A percentile compares a stretch with the other conserved stretches of the same genome.
These are phyloP conservation scores for Palythoa caribaeorum DNA, from an alignment of 92 coral and sea anemone genomes.

Conservation along the genomic window DNA sequence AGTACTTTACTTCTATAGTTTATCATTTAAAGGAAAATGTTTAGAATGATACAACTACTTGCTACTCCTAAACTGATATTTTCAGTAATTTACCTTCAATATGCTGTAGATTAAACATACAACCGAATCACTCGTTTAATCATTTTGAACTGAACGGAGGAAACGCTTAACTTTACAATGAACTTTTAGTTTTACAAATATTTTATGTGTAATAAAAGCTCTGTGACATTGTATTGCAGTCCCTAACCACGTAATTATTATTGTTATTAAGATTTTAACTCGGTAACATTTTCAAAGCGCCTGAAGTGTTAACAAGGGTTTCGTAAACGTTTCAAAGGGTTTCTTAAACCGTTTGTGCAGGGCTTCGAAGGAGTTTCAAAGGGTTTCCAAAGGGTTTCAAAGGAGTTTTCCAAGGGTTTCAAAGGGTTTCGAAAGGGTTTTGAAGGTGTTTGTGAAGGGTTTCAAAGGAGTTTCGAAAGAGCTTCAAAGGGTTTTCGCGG, in stretches of 20 bases:
- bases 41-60: neutral
- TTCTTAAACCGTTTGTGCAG: neutral
- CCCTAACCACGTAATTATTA: neutral
- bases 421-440: slow-evolving; percentile 16
- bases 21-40: slow-evolving; percentile 9
- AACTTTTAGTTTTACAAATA: neutral
- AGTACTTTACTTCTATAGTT: no score
- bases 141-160: slow-evolving; percentile 29
- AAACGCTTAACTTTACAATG: slow-evolving; percentile 5
- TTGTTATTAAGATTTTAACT: neutral
- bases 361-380: slow-evolving; percentile 9
- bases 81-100: slow-evolving; percentile 21
- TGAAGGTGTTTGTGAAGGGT: neutral
- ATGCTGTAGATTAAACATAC: slow-evolving; percentile 22
- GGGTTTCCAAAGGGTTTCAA: neutral
- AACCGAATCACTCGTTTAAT: slow-evolving; percentile 3
- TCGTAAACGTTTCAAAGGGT: slow-evolving; percentile 37
- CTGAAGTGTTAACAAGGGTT: slow-evolving; percentile 17
- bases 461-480: neutral
- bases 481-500: slow-evolving; percentile 3
- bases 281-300: slow-evolving; percentile 4
- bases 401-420: slow-evolving; percentile 14
- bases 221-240: slow-evolving; percentile 22
- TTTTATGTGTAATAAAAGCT: slow-evolving; percentile 22
- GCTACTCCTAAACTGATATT: slow-evolving; percentile 5